These are phyloP conservation scores for Pocota personata DNA, from an alignment of 2,888 invertebrate species.

Conservation along the genomic window DNA sequence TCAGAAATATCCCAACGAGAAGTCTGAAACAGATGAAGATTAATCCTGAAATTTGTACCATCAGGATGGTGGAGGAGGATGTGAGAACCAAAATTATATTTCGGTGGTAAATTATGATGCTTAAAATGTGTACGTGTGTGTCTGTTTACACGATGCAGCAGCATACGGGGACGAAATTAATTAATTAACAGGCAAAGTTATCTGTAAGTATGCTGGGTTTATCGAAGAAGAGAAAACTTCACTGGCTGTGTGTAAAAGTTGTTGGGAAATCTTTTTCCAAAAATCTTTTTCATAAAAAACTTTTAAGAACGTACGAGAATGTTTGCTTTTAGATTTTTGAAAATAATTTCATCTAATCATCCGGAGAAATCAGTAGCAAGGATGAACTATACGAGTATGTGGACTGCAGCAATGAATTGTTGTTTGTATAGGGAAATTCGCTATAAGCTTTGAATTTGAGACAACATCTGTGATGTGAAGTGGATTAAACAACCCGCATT, in stretches of 20 bases:
- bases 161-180: constrained; percentile 14
- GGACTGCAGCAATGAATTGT: no score
- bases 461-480: no score
- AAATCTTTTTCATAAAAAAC: background rate
- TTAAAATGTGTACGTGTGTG: background rate
- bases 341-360: background rate
- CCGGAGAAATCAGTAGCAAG: background rate
- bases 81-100: background rate
- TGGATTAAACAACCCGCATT: no score
- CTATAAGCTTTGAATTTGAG: no score
- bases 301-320: background rate
- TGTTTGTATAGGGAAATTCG: no score
- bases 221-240: background rate
- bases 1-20: background rate
- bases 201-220: background rate
- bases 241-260: background rate
- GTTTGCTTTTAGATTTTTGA: background rate
- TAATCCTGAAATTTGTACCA: background rate
- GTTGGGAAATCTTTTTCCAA: background rate
- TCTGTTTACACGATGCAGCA: constrained; percentile 19
- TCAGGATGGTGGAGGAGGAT: background rate
- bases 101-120: constrained; percentile 2
- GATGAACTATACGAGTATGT: no score
- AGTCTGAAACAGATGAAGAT: background rate
- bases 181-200: constrained; percentile 49